Evolutionary conservation across 2,113 vertebrate genomes (phyloP).

Genomic region (Dasyurus viverrinus): DNA sequence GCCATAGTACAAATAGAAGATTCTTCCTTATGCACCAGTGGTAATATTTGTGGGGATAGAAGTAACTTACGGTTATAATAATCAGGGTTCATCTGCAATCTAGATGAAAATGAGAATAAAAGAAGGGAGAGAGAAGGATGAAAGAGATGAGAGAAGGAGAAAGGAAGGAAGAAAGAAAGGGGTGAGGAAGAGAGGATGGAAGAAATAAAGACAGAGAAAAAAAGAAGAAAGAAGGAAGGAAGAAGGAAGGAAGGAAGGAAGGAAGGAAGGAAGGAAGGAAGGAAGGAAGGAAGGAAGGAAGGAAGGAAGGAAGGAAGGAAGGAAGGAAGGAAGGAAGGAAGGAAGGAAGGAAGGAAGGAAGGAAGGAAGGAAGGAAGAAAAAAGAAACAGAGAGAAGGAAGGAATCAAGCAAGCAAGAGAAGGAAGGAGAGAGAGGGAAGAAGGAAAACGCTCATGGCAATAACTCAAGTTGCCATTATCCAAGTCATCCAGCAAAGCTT

Average conservation of each 20-base stretch:
- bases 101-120: background rate
- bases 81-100: background rate
- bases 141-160: too few relatives aligned
- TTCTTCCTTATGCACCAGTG: background rate
- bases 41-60: background rate
- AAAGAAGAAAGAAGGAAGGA: background rate
- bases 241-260: background rate
- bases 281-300: background rate
- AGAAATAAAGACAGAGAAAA: too few relatives aligned
- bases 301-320: background rate
- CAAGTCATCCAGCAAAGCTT: background rate
- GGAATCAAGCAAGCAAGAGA: background rate
- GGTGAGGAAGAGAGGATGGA: too few relatives aligned
- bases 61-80: background rate
- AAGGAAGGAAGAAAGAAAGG: too few relatives aligned
- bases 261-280: background rate
- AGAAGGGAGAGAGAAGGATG: too few relatives aligned
- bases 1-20: background rate
- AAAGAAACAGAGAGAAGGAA: background rate
- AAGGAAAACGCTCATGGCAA: background rate
- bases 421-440: background rate
- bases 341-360: background rate
- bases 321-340: background rate
- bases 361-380: background rate
- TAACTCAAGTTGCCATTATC: background rate